Evolutionary conservation across 1,140 invertebrate genomes (phyloP), one percentile per base, ranked within the genome.

Genomic region (Eriosoma lanigerum): DNA sequence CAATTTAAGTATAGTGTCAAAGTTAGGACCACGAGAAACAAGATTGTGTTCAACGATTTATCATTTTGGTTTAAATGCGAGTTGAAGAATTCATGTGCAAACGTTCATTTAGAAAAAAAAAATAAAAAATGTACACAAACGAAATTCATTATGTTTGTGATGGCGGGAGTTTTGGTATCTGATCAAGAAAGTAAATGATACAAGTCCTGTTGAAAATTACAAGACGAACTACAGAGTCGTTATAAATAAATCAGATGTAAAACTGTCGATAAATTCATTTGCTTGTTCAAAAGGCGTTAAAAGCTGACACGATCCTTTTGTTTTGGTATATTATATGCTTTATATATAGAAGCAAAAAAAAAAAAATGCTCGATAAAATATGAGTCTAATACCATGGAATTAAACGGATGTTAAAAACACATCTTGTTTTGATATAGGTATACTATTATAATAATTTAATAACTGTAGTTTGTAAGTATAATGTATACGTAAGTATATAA

Each of bases 201-300:
- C 44, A 19, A 38, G 15, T 15, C 44, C 32, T 24, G 44, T 68
- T 68, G 24, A 68, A 68, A 68, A 68, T 68, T 48, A 68, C 66
- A 26, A 26, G 72, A 72, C 52, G n/a, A 21, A 38, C 32, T 4
- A 38, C 8, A 38, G 8, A 4, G 8, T 38, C 32, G 32, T 38
- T 10, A 17, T 26, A 58, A 56, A 58, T 76, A 76, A 76, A 76
- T 76, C 52, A 76, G 50, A 24, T 44, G 32, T 9, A 24, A 17
- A 38, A 58, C 32, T 13, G 52, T 12, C 32, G 72, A 58, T 76
- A 76, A 76, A 58, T 29, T 13, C 52, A 48, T 54, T 76, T 44
- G 66, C 66, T 26, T 68, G 44, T 68, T 48, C 1, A 58, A 76
- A 76, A 58, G 54, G 52, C 72, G 72, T n/a, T 17, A 56, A 76